Conservation (phyloP, 2,797 vertebrate species). For the Lacerta viridis region DNA sequence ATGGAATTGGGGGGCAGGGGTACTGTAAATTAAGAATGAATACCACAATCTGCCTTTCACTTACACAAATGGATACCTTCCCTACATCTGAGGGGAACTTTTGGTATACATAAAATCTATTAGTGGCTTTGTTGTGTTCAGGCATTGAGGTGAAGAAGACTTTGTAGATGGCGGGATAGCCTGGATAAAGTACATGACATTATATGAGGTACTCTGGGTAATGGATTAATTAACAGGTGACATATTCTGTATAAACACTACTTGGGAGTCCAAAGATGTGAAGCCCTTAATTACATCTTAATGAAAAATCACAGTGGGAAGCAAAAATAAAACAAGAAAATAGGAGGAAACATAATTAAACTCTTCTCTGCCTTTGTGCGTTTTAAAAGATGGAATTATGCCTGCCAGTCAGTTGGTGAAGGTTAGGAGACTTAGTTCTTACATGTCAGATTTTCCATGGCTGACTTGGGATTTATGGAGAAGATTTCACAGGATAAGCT, state of each 20-base stretch:
- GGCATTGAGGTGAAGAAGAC: background rate
- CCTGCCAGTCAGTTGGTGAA: conserved; percentile 6
- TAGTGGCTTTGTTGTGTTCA: conserved; percentile 21
- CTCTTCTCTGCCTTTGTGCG: background rate
- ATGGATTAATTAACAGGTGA: conserved; percentile 17
- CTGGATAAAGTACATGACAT: background rate
- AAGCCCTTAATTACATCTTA: conserved; percentile 30
- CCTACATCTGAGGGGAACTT: conserved; percentile 39
- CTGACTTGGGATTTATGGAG: conserved; percentile 21
- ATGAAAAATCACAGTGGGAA: conserved; percentile 5
- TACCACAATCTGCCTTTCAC: background rate
- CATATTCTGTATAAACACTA: conserved; percentile 19
- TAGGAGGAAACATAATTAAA: conserved; percentile 26
- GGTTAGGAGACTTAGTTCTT: conserved; percentile 12
- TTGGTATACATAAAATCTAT: conserved; percentile 30
- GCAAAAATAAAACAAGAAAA: background rate
- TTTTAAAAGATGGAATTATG: conserved; percentile 12
- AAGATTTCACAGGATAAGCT: conserved; percentile 25
- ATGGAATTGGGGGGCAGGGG: no score
- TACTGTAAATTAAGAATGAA: background rate
- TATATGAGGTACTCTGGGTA: conserved; percentile 19
- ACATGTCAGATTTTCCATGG: background rate
- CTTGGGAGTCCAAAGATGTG: conserved; percentile 15
- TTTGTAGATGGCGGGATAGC: conserved; percentile 32
- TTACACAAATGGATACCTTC: conserved; percentile 25